phyloP scores from a whole-genome alignment of 2,888 invertebrate genomes.

The Macrophya annulata region DNA sequence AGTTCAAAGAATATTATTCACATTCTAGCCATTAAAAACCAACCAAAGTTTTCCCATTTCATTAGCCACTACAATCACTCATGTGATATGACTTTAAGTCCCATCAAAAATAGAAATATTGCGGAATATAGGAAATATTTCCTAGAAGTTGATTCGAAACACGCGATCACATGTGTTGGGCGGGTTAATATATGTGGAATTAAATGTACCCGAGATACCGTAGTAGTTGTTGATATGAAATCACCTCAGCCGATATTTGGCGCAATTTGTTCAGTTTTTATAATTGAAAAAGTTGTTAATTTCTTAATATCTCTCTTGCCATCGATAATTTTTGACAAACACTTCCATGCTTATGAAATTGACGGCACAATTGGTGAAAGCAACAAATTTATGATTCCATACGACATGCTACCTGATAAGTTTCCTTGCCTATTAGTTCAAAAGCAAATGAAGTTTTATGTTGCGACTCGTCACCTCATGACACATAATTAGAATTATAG shows the following conservation, averaged over 20 bases:
- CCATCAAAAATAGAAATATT: neutral
- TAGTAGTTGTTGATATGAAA: conserved; percentile 34
- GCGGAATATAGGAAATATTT: conserved; percentile 7
- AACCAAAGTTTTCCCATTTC: conserved; percentile 24
- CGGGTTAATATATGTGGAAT: conserved; percentile 31
- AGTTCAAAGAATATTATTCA: conserved; percentile 27
- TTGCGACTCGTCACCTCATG: conserved; percentile 21
- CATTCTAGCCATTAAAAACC: conserved; percentile 27
- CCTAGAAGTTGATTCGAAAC: neutral
- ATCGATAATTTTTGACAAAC: conserved; percentile 2
- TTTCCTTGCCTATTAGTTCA: conserved; percentile 17
- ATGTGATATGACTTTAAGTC: neutral
- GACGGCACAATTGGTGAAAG: conserved; percentile 7
- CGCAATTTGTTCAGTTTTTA: neutral
- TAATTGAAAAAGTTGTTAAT: neutral
- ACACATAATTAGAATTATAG: conserved; percentile 6
- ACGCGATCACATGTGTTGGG: neutral
- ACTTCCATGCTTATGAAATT: conserved; percentile 27
- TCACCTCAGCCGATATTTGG: neutral
- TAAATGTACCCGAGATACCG: conserved; percentile 13
- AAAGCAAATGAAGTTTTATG: conserved; percentile 21
- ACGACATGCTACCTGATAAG: neutral
- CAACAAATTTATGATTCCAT: conserved; percentile 8
- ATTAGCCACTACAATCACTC: conserved; percentile 7
- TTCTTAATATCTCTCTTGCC: conserved; percentile 26